Conservation (phyloP, 1,140 invertebrate species). For the Mizuhopecten yessoensis region DNA sequence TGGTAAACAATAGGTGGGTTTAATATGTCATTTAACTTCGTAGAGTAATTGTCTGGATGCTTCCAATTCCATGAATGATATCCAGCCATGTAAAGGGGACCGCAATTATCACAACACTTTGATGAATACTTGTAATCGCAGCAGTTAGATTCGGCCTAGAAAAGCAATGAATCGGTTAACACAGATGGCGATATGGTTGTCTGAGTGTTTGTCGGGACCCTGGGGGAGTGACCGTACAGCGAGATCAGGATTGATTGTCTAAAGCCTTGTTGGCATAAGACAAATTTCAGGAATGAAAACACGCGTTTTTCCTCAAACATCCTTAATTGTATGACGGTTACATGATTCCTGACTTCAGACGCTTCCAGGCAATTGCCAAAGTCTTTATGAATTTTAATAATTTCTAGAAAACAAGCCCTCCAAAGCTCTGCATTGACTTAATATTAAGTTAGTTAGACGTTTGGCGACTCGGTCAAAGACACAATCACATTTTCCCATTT, state of each 20-base stretch:
- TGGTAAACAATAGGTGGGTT: too few species aligned
- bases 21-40: background rate
- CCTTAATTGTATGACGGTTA: too few species aligned
- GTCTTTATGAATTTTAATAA: too few species aligned
- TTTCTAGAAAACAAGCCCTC: background rate
- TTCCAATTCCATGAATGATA: background rate
- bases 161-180: constrained; percentile 26
- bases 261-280: background rate
- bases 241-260: background rate
- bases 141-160: background rate
- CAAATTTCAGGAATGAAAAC: too few species aligned
- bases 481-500: too few species aligned
- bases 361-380: too few species aligned
- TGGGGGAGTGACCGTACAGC: background rate
- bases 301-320: too few species aligned
- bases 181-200: background rate
- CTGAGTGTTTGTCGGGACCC: background rate
- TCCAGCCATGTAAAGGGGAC: background rate
- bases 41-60: background rate
- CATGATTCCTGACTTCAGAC: too few species aligned
- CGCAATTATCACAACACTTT: background rate
- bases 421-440: background rate
- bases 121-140: background rate
- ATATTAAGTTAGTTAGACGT: background rate
- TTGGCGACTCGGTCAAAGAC: background rate